phyloP scores from a whole-genome alignment of 2,888 invertebrate genomes.

The Synergus laeviventris region DNA sequence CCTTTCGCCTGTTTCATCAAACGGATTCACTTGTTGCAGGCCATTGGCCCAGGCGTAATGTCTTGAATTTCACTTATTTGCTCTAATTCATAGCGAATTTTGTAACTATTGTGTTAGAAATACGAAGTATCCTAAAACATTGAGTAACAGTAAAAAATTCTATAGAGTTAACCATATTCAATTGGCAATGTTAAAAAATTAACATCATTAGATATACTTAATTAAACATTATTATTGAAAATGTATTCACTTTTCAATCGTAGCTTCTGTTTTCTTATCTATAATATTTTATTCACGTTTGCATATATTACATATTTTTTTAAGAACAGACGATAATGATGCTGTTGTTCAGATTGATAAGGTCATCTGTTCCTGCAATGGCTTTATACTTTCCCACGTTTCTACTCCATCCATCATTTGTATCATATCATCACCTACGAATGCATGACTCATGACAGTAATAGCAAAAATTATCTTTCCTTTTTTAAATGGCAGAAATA shows the following conservation, averaged over 20 bases:
- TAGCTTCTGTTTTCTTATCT: not conserved
- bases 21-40: conserved; percentile 16
- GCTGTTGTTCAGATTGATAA: not conserved
- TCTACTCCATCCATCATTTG: not conserved
- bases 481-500: not conserved
- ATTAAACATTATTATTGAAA: too few relatives aligned
- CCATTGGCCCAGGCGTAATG: conserved; percentile 31
- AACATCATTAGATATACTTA: too few relatives aligned
- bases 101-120: not conserved
- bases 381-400: conserved; percentile 1
- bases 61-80: not conserved
- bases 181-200: too few relatives aligned
- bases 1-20: conserved; percentile 41
- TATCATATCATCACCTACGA: not conserved
- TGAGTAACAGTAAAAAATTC: not conserved
- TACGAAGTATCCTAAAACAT: not conserved
- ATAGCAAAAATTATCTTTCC: not conserved
- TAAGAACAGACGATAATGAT: not conserved
- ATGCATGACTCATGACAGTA: not conserved
- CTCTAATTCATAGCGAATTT: not conserved
- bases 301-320: not conserved
- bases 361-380: not conserved
- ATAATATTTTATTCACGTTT: too few relatives aligned
- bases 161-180: not conserved
- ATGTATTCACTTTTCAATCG: too few relatives aligned